phyloP scores from a whole-genome alignment of 2,797 vertebrate species.

The Cryptoblepharus egeriae region DNA sequence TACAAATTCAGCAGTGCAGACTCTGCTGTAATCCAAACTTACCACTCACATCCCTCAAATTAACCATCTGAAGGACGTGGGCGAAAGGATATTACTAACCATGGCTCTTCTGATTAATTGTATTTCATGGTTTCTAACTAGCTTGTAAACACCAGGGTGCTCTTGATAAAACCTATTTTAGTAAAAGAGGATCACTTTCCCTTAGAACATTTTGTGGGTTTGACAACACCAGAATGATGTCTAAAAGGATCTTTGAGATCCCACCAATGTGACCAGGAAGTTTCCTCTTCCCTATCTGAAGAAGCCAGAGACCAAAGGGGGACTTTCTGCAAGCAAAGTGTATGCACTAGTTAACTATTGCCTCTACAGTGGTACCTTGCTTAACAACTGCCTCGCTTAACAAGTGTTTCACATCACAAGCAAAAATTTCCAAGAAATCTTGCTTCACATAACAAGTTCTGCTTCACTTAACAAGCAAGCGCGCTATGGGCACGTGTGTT shows the following conservation, averaged over 20 bases:
- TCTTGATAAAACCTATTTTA: neutral
- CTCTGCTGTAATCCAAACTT: conserved; percentile 31
- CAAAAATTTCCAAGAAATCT: no score
- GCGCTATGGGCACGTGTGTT: no score
- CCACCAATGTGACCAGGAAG: neutral
- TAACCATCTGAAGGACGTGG: conserved; percentile 26
- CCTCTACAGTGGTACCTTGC: no score
- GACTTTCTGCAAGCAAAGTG: no score
- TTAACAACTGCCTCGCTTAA: no score
- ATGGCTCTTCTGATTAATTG: conserved; percentile 47
- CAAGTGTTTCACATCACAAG: no score
- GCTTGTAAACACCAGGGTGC: conserved; percentile 6
- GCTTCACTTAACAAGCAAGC: no score
- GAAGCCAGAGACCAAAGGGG: no score
- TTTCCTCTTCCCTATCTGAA: no score
- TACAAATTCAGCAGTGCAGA: neutral
- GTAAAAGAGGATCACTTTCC: conserved; percentile 32
- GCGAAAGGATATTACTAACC: conserved; percentile 33
- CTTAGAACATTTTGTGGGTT: neutral
- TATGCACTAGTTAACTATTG: no score
- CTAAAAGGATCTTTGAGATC: neutral
- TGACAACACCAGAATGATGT: neutral
- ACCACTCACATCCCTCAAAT: neutral
- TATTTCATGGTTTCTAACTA: conserved; percentile 35
- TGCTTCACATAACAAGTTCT: no score